Evolutionary conservation across 2,888 invertebrate genomes (phyloP), one percentile per base, ranked within the genome.

Genomic region (Helobdella robusta): DNA sequence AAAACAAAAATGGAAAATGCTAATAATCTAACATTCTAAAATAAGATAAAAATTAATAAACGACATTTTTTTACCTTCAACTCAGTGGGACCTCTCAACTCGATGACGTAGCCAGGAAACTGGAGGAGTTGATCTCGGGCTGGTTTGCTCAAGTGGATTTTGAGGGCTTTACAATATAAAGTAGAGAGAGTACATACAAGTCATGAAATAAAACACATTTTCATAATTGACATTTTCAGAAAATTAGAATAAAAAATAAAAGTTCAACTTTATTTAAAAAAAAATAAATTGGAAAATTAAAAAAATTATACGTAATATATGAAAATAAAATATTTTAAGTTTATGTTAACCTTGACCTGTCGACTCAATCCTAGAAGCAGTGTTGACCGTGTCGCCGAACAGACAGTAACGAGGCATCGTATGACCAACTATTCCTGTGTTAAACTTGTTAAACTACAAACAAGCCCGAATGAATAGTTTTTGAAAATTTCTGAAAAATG

Each of bases 361-460:
- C 30, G 68, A 64, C 60, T 68, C 64, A 62, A 68, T 66, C 11
- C 64, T 54, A 11, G 68, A 65, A 2, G 68, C 68, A 30, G 64
- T 64, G 35, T 68, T 68, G 28, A 68, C 68, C 2, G 66, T 67
- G 65, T 67, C 66, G 15, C 68, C 68, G 36, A 68, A 66, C 4
- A 68, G 48, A 64, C 68, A 68, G 54, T 69, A 69, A 20, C 68
- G 28, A 2, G 68, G 68, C 68, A 69, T 69, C n/a, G 32, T 52
- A 35, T 59, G 64, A n/a, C 68, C 68, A 25, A 69, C 67, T 11
- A 69, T 66, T 6, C 68, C 68, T 48, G 50, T 25, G n/a, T 2
- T 25, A 56, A 56, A 25, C 2, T 52, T 1, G 28, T 3, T n/a
- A n/a, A n/a, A n/a, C n/a, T n/a, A n/a, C n/a, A n/a, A n/a, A n/a